Evolutionary conservation across 2,888 invertebrate genomes (phyloP).

Genomic region (Cheilosia pagana): DNA sequence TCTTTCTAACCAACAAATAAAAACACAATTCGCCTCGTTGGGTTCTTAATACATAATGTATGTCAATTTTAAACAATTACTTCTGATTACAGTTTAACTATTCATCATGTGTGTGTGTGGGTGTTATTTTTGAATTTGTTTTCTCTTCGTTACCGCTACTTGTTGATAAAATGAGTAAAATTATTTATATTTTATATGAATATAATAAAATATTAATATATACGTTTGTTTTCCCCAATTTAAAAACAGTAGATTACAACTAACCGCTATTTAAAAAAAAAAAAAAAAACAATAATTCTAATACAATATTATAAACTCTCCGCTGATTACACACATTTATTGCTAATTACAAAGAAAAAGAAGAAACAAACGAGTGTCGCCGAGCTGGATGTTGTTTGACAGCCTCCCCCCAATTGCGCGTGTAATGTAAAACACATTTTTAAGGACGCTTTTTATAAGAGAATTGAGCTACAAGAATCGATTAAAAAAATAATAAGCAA

Average conservation of each 20-base stretch:
- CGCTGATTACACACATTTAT: not conserved
- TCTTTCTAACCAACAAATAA: not conserved
- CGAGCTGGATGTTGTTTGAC: not conserved
- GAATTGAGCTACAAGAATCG: slow-evolving; percentile 30
- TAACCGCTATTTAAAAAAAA: slow-evolving; percentile 9
- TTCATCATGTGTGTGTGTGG: slow-evolving; percentile 21
- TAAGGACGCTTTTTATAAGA: slow-evolving; percentile 9
- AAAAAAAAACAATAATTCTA: not conserved
- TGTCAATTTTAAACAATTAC: slow-evolving; percentile 46
- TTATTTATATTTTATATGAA: slow-evolving; percentile 3
- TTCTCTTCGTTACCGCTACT: slow-evolving; percentile 24
- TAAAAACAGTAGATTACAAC: slow-evolving; percentile 1
- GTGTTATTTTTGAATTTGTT: too few species aligned
- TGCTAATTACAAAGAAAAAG: not conserved
- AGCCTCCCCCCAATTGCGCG: not conserved
- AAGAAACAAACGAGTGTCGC: too few species aligned
- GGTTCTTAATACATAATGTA: slow-evolving; percentile 25
- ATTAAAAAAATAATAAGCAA: slow-evolving; percentile 16
- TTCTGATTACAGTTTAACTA: slow-evolving; percentile 55
- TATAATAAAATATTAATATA: slow-evolving; percentile 15
- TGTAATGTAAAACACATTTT: not conserved
- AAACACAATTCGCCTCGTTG: not conserved
- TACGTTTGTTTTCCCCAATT: slow-evolving; percentile 2
- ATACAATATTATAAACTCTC: not conserved
- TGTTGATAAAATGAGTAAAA: slow-evolving; percentile 53